Base-by-base conservation (phyloP, 2,113 vertebrate species). In the Menidia beryllina region DNA sequence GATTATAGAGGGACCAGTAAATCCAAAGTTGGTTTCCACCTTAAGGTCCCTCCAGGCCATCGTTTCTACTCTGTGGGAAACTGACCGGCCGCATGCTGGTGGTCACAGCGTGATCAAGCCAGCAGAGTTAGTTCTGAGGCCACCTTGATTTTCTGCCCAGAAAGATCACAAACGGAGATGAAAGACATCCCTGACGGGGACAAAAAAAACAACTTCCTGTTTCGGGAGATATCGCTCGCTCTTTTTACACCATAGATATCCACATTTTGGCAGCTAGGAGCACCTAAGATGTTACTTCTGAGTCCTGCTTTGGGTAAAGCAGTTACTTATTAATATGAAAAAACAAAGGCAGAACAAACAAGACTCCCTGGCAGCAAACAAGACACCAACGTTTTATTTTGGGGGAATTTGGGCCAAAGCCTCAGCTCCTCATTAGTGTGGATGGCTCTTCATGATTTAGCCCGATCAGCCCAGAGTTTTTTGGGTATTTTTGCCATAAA, bases 341-440 rank as follows among this genome's bases (percentile, higher is more conserved):
- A 20, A 17, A 1, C 26, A 55, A 60, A 38, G 12, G 6, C 3
- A 30, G 36, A 25, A 66, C 55, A 50, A 0, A 17, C 14, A 41
- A 58, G 63, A 69, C 55, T 63, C 56, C 56, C 53, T 56, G 68
- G 38, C 62, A 56, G 57, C 60, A 45, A 69, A 19, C 17, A 52
- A 48, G 39, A 72, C 60, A 25, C 38, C 52, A 64, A 30, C 55
- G 45, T 71, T 71, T 72, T 57, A 81, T 52, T 56, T 52, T 56
- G 21, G n/a, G 24, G 5, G 21, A 36, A 73, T 84, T 64, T 49
- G 60, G 75, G 67, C 58, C 72, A 84, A 80, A 77, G 71, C 59
- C 55, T 56, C 69, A 51, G 60, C 57, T 45, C 39, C 81, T 84
- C 83, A 84, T 86, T 84, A 87, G 68, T 48, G 70, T 38, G 48